Conservation (phyloP, 64 coral and sea anemone species). For the Montipora sp. region DNA sequence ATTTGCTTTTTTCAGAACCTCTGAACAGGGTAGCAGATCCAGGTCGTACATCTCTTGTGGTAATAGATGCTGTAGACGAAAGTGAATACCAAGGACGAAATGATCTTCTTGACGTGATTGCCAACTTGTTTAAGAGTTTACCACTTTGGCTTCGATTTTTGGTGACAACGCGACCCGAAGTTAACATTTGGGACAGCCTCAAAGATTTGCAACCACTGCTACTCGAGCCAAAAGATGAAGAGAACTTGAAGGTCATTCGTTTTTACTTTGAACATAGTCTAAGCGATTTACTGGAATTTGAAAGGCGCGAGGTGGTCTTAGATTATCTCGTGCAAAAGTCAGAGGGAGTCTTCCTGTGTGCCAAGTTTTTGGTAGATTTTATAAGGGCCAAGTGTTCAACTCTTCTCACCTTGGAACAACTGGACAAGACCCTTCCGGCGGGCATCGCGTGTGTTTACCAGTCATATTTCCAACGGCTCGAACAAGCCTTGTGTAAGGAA, state of each 20-base stretch:
- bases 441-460: not conserved
- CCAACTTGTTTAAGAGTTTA: not conserved
- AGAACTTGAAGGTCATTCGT: constrained; percentile 16
- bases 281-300: not conserved
- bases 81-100: constrained; percentile 29
- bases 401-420: not conserved
- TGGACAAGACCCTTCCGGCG: not conserved
- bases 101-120: constrained; percentile 34
- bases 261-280: not conserved
- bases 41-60: not conserved
- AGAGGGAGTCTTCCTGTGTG: not conserved
- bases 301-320: not conserved
- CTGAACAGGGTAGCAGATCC: not conserved
- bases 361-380: not conserved
- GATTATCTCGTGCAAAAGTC: not conserved
- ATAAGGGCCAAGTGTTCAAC: not conserved
- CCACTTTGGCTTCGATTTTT: constrained; percentile 50
- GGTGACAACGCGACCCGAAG: constrained; percentile 56
- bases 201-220: not conserved
- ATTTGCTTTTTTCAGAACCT: constrained; percentile 53
- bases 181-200: not conserved
- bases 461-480: not conserved
- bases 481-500: not conserved
- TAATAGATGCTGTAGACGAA: constrained; percentile 70
- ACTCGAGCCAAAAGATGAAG: constrained; percentile 14